Base-by-base conservation (phyloP, 2,113 vertebrate species). In the Ceyx melanurus region DNA sequence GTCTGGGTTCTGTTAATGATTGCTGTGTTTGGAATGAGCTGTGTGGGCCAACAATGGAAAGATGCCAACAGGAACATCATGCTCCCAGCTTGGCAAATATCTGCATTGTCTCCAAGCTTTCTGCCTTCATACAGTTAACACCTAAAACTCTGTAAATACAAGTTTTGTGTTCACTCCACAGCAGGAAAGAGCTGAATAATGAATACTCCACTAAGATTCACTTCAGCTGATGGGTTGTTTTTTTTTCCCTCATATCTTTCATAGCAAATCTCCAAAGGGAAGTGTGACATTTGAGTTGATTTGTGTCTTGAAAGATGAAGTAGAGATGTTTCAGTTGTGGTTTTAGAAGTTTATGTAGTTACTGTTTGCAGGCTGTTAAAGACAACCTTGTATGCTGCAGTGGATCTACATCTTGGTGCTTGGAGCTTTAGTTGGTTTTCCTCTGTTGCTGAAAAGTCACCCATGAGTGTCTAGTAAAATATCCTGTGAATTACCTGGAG, bases 1-100 rank as follows among this genome's bases (percentile, higher is more conserved):
- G 95, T 95, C 96, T 96, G 94, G 57, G 46, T 93, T 93, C 85
- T 95, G 79, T 89, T 93, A 94, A 94, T 91, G 75, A 89, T 94
- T 94, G 93, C 88, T 95, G 60, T 92, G 68, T 88, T 92, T 88
- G 75, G 84, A 89, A 87, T 92, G 87, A 95, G 82, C 6, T 20
- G 19, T 74, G 79, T 70, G 79, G 76, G 94, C 92, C 92, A 96
- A 18, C 60, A 67, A 65, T 91, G 94, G 84, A 89, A 77, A 71
- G 40, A 56, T 89, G 94, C 94, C 95, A 93, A 42, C 42, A 61
- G 64, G 89, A 89, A 89, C 84, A 72, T 95, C 83, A 6, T 74
- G 87, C 72, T 92, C 64, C 51, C 79, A 91, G 53, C 72, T 91
- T 92, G 91, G 88, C 92, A 95, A 72, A 75, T 93, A 64, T 29